Evolutionary conservation across 2,797 vertebrate genomes (phyloP), one percentile per base, ranked within the genome.

Genomic region (Xyrichtys novacula): DNA sequence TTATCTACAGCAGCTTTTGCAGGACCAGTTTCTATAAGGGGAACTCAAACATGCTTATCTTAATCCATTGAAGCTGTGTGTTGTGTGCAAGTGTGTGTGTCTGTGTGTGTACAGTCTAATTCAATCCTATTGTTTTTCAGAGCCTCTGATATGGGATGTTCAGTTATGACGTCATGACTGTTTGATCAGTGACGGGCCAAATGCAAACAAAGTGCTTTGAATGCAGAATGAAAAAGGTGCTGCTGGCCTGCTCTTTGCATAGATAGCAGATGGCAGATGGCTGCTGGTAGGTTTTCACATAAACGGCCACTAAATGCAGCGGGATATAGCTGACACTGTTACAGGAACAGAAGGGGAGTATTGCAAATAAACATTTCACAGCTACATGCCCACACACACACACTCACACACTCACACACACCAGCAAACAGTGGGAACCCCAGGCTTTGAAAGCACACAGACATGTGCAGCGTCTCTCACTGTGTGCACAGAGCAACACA

Each of bases 221-320:
- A 89, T 85, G 68, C 77, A 82, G 74, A 84, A 71, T 73, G 29
- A 48, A 71, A 75, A 84, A 84, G 74, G 78, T 88, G 71, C 72
- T 77, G 76, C 66, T 85, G 50, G 71, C 44, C 46, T 23, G 32
- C 42, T 81, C 81, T 91, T 88, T 91, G 87, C 88, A 90, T 87
- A 85, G 80, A 86, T 74, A 80, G 70, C 80, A 85, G 80, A 71
- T 85, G 80, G 85, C 86, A 91, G 86, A 87, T 83, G 83, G 86
- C 74, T 71, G 65, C 68, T 53, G 20, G 73, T 75, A 48, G 64
- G 70, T 81, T 82, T 65, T 79, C 59, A 75, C 74, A 80, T 74
- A 79, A 88, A 90, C 78, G 64, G 79, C 72, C 74, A 77, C 82
- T 89, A 80, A 89, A 85, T 78, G 80, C 76, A 79, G 64, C 55